A percentile compares a stretch with the other conserved stretches of the same genome.
Evolutionary conservation across 1,140 invertebrate genomes (phyloP).

Genomic region (Drosophila burlai): DNA sequence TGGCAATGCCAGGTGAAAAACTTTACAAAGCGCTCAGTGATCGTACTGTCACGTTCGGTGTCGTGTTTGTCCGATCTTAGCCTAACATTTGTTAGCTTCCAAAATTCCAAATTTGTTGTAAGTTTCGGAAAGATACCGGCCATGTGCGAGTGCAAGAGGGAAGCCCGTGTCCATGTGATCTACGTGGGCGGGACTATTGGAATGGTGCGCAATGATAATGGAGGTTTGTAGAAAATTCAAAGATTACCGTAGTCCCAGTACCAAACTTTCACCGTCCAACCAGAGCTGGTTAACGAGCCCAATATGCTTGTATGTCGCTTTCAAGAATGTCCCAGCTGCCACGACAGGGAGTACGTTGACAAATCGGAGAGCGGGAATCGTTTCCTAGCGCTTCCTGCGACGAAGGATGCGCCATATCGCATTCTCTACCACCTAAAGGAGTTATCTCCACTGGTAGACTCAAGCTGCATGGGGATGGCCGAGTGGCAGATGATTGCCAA

Average conservation of each 20-base stretch:
- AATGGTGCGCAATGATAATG: slow-evolving; percentile 91
- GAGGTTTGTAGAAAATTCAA: slow-evolving; percentile 86
- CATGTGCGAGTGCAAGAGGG: slow-evolving; percentile 51
- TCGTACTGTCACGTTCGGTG: no score
- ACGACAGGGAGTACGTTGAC: slow-evolving; percentile 88
- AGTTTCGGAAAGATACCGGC: slow-evolving; percentile 16
- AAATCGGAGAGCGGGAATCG: slow-evolving; percentile 85
- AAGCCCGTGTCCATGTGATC: slow-evolving; percentile 90
- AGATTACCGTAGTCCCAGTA: neutral
- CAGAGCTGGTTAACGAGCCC: slow-evolving; percentile 87
- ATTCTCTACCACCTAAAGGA: slow-evolving; percentile 93
- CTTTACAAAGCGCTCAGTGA: no score
- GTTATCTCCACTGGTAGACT: slow-evolving; percentile 95
- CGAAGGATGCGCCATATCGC: slow-evolving; percentile 67
- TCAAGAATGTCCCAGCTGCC: slow-evolving; percentile 89
- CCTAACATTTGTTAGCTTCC: neutral
- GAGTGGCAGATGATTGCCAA: slow-evolving; percentile 95
- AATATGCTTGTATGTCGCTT: slow-evolving; percentile 87
- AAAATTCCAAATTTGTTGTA: slow-evolving; percentile 20
- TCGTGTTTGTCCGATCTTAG: neutral
- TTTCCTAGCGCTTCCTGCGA: slow-evolving; percentile 88
- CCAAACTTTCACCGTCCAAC: neutral
- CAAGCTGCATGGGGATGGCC: slow-evolving; percentile 95
- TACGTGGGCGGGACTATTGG: slow-evolving; percentile 96
- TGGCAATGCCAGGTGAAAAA: no score